Evolutionary conservation across 2,797 vertebrate genomes (phyloP), one percentile per base, ranked within the genome.

Genomic region (Tragopan temminckii): DNA sequence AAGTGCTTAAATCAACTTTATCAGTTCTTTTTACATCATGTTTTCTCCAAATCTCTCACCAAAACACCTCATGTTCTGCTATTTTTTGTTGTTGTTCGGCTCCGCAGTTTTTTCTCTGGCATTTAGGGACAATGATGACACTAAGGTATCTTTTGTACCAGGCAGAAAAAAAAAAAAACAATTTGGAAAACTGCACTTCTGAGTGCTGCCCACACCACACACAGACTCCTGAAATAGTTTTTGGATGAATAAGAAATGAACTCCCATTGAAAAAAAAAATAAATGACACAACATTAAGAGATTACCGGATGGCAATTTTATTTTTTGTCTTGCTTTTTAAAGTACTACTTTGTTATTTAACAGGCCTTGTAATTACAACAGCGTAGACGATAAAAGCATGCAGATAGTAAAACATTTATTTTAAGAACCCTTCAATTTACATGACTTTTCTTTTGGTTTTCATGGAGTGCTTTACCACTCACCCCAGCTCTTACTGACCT

Each of bases 401-500:
- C 2, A 48, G 9, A 40, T 33, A 13, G 59, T 9, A 10, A 36
- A 19, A 27, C 5, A 52, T 33, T 36, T 42, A 29, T 38, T 72
- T n/a, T 36, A 79, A 55, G 33, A 55, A 13, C 48, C 29, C 24
- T 63, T 17, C 62, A 90, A 53, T 83, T 82, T 74, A 74, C n/a
- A 29, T 66, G 43, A 66, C 33, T 91, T 96, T 81, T 62, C 36
- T 76, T 91, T 80, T 81, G 9, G 3, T 80, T 94, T 96, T n/a
- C 72, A 80, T 59, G n/a, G 19, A 89, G 62, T 40, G 88, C 58
- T 90, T 84, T 46, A 46, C 55, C 27, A 13, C 23, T 55, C 68
- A 36, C 24, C 77, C 66, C 43, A 68, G 72, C 14, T 94, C 23
- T 33, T 31, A 13, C 33, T n/a, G 7, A 91, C 78, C 83, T 48